Evolutionary conservation across 2,888 invertebrate species (phyloP), one percentile per base, ranked within the genome.

Genomic region (Clepsis dumicolana): DNA sequence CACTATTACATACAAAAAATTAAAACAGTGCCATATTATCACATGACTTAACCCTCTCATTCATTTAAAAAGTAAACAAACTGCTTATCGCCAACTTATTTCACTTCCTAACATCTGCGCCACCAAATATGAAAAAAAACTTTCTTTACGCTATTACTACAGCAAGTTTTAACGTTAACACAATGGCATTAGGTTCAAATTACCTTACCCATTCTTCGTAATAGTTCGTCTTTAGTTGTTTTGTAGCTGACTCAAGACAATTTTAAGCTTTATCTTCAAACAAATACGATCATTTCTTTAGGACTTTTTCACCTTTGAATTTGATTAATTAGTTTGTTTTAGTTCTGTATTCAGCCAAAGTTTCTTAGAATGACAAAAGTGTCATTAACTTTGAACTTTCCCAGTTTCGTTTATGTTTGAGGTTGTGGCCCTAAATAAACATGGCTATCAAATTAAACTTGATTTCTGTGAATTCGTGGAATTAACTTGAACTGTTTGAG

Each of bases 381-480:
- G 18, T 41, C 44, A 44, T 44, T 44, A 44, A 44, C n/a, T 44
- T 44, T 44, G 44, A 44, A 44, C 44, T 44, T 44, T 44, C 44
- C 8, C 18, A 18, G 18, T 18, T 18, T 8, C 1, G 44, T 1
- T 18, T 16, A 3, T 38, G 18, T 18, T 44, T 18, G 44, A 44
- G 8, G 38, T 4, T n/a, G 14, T 4, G 44, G 18, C 18, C 44
- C 44, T 44, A 18, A 44, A 44, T 44, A 44, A 44, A 44, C 44
- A 18, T 44, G 14, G 44, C 18, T 44, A 44, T 44, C 44, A 44
- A 44, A 44, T 44, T 16, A 44, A 18, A 44, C 44, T 44, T 16
- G 44, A 18, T 44, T 44, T 8, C 44, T 18, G 44, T 5, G 44
- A 44, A 44, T 44, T 18, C 18, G 18, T 16, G 8, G 44, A 18